A percentile compares a stretch with the other conserved stretches of the same genome.
phyloP scores from a whole-genome alignment of 2,113 vertebrate genomes.

The Sinocyclocheilus maitianheensis region DNA sequence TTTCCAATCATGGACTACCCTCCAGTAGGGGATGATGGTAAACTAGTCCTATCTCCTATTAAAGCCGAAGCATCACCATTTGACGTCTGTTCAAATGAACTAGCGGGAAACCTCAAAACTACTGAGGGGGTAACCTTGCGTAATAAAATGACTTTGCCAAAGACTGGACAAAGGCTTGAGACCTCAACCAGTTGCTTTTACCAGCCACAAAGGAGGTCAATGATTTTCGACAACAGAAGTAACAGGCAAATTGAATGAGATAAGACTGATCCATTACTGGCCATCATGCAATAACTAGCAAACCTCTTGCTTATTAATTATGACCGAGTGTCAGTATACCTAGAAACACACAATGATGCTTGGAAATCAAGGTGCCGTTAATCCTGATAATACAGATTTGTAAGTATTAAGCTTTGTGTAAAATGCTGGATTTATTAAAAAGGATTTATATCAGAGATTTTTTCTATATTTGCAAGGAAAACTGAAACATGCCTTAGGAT shows the following conservation, averaged over 20 bases:
- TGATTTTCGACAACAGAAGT: slow-evolving; percentile 94
- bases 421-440: background rate
- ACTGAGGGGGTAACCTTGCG: slow-evolving; percentile 83
- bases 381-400: slow-evolving; percentile 13
- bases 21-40: slow-evolving; percentile 81
- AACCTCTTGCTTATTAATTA: background rate
- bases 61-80: slow-evolving; percentile 78
- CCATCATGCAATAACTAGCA: background rate
- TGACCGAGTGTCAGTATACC: background rate
- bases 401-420: slow-evolving; percentile 36
- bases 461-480: slow-evolving; percentile 11
- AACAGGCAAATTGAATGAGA: slow-evolving; percentile 90
- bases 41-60: slow-evolving; percentile 84
- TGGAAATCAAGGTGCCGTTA: slow-evolving; percentile 38
- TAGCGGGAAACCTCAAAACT: slow-evolving; percentile 76
- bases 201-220: slow-evolving; percentile 94
- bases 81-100: slow-evolving; percentile 78
- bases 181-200: slow-evolving; percentile 99
- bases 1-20: slow-evolving; percentile 96
- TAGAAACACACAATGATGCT: slow-evolving; percentile 13
- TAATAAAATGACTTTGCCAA: slow-evolving; percentile 97
- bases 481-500: slow-evolving; percentile 12
- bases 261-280: background rate
- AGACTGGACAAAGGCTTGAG: slow-evolving; percentile 96
- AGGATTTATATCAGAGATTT: slow-evolving; percentile 19